A percentile compares a stretch with the other conserved stretches of the same genome.
phyloP scores from a whole-genome alignment of 2,888 invertebrate species.

The Philereme vetulata region DNA sequence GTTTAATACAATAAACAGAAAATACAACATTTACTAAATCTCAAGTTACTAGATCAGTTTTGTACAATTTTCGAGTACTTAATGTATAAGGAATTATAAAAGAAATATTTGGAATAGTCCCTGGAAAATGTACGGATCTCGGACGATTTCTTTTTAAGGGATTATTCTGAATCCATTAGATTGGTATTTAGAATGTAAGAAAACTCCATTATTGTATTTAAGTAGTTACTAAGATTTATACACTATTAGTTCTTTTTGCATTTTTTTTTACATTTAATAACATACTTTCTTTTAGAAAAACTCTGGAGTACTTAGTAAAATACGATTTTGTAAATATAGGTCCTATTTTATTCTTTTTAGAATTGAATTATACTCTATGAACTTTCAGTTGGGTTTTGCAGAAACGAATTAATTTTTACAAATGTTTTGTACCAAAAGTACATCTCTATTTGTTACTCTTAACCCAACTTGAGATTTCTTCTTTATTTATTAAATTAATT shows the following conservation, averaged over 20 bases:
- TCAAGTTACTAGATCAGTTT: conserved; percentile 53
- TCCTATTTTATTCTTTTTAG: conserved; percentile 52
- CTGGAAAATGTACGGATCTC: conserved; percentile 52
- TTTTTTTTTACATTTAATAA: conserved; percentile 19
- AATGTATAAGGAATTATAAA: conserved; percentile 44
- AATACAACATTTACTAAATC: conserved; percentile 45
- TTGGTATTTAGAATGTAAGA: conserved; percentile 36
- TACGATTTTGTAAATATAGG: conserved; percentile 64
- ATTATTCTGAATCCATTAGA: conserved; percentile 70
- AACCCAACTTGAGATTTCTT: conserved; percentile 83
- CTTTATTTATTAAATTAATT: conserved; percentile 74
- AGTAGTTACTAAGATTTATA: conserved; percentile 18
- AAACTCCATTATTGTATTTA: conserved; percentile 26
- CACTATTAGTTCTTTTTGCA: background rate
- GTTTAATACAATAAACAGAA: conserved; percentile 25
- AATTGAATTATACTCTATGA: conserved; percentile 60
- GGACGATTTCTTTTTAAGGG: conserved; percentile 57
- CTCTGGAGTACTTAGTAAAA: conserved; percentile 39
- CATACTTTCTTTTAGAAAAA: conserved; percentile 21
- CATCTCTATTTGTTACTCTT: conserved; percentile 61
- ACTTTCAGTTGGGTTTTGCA: conserved; percentile 83
- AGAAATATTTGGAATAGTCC: conserved; percentile 74
- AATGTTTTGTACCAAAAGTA: conserved; percentile 33
- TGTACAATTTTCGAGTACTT: conserved; percentile 64
- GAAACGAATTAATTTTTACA: conserved; percentile 54